Evolutionary conservation across 2,888 invertebrate species (phyloP).

Genomic region (Mesorhabditis belari): DNA sequence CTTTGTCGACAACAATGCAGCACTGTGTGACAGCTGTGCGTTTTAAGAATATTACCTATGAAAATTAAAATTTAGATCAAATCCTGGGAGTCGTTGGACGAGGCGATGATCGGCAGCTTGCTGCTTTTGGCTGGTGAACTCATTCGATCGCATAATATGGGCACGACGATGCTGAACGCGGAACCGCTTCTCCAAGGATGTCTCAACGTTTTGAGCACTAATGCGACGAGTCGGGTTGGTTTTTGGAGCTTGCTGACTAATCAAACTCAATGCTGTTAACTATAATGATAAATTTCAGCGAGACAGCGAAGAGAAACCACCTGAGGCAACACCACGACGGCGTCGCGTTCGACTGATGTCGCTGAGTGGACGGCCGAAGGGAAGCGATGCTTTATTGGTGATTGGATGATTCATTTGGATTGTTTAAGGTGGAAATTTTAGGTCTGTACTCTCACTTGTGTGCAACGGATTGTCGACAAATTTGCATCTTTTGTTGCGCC

Average conservation of each 20-base stretch:
- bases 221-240: too few species aligned
- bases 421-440: constrained; percentile 10
- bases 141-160: constrained; percentile 40
- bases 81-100: constrained; percentile 37
- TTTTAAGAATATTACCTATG: not conserved
- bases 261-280: too few species aligned
- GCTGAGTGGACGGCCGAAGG: not conserved
- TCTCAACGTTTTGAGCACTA: constrained; percentile 25
- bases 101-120: constrained; percentile 40
- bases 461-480: constrained; percentile 39
- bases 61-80: constrained; percentile 17
- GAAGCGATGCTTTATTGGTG: not conserved
- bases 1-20: constrained; percentile 35
- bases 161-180: constrained; percentile 33
- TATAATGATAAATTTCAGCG: too few species aligned
- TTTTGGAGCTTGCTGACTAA: too few species aligned
- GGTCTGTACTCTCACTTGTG: constrained; percentile 43
- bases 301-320: too few species aligned
- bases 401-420: not conserved
- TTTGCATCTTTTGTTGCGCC: constrained; percentile 30
- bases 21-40: constrained; percentile 28
- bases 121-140: constrained; percentile 42
- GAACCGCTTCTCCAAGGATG: constrained; percentile 31
- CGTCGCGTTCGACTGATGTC: not conserved
- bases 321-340: too few species aligned